Evolutionary conservation across 2,888 invertebrate genomes (phyloP).

Genomic region (Invenusta paracnida): DNA sequence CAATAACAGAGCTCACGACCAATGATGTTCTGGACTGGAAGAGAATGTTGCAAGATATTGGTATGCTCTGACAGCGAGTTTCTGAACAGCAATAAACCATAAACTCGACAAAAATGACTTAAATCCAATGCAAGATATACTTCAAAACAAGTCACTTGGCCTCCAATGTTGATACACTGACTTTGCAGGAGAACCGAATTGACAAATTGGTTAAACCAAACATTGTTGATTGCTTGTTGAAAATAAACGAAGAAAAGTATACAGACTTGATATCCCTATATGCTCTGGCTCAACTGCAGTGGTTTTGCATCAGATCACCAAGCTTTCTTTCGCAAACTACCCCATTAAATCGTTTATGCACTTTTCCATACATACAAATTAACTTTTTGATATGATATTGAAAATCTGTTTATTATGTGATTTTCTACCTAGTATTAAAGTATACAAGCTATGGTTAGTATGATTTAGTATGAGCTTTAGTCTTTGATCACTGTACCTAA

Average conservation of each 20-base stretch:
- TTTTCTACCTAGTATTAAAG: too few relatives aligned
- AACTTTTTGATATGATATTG: neutral
- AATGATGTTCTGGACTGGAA: neutral
- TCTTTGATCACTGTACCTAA: neutral
- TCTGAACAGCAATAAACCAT: neutral
- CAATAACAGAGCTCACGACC: neutral
- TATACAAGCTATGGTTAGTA: neutral
- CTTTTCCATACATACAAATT: neutral
- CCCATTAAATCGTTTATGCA: neutral
- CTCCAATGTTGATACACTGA: neutral
- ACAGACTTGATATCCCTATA: neutral
- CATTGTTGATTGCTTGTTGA: neutral
- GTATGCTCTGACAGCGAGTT: slow-evolving; percentile 9
- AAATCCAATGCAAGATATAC: neutral
- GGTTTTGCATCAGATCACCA: neutral
- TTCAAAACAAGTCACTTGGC: neutral
- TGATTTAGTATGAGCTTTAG: neutral
- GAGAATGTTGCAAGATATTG: neutral
- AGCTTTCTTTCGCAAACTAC: neutral
- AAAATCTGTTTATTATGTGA: neutral
- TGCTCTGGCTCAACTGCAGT: neutral
- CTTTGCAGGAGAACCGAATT: neutral
- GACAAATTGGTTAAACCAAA: neutral
- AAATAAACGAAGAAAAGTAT: neutral
- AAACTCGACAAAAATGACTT: neutral